Evolutionary conservation across 1,140 invertebrate species (phyloP).

Genomic region (Formica selysi): DNA sequence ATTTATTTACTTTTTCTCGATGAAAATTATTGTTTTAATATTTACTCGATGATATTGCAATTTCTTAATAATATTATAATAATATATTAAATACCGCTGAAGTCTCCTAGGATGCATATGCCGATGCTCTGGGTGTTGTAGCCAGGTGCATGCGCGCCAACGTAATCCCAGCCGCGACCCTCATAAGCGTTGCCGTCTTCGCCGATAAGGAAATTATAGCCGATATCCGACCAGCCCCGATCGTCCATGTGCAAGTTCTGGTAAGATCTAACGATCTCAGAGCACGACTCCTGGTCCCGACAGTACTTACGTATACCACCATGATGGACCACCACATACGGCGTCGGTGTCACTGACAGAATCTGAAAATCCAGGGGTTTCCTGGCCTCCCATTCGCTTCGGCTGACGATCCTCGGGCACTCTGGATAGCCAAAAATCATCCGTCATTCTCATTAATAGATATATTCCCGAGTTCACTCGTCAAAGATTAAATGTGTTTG

Average conservation of each 20-base stretch:
- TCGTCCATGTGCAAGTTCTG: constrained; percentile 88
- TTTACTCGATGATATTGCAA: not conserved
- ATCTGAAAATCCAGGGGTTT: constrained; percentile 80
- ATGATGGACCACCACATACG: constrained; percentile 81
- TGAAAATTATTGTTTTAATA: not conserved
- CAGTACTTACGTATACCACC: constrained; percentile 79
- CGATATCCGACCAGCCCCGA: constrained; percentile 90
- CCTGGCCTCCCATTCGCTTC: constrained; percentile 89
- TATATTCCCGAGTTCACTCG: not conserved
- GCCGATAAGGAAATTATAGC: constrained; percentile 89
- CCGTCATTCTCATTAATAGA: not conserved
- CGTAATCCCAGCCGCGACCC: constrained; percentile 90
- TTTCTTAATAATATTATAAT: not conserved
- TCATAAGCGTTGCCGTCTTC: constrained; percentile 90
- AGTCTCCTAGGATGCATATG: constrained; percentile 88
- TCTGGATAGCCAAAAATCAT: constrained; percentile 32
- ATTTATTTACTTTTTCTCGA: not conserved
- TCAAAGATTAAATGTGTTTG: not conserved
- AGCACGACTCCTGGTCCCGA: constrained; percentile 78
- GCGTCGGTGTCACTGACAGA: constrained; percentile 65
- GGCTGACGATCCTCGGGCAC: constrained; percentile 81
- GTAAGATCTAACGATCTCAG: constrained; percentile 83
- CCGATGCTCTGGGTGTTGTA: constrained; percentile 90
- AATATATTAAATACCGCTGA: constrained; percentile 70
- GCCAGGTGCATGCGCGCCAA: constrained; percentile 89